These are phyloP conservation scores for Atherinosoma microstoma DNA, from an alignment of 2,797 vertebrate species.

Conservation along the genomic window DNA sequence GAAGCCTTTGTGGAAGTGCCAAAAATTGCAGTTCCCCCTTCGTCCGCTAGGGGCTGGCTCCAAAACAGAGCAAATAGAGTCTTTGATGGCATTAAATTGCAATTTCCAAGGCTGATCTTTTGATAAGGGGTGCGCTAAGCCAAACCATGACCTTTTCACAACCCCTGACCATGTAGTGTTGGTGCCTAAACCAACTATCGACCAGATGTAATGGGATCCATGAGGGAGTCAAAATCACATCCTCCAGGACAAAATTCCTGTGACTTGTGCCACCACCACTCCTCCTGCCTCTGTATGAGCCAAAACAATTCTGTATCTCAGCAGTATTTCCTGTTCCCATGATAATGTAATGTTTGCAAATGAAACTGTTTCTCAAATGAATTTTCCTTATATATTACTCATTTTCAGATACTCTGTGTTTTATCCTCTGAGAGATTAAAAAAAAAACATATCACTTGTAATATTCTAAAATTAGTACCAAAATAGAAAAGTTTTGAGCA, in stretches of 20 bases:
- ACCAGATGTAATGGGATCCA: neutral
- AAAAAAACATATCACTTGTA: too few relatives aligned
- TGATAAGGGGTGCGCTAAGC: neutral
- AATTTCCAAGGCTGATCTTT: neutral
- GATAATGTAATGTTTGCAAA: neutral
- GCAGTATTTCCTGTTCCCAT: conserved; percentile 72
- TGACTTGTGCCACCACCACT: neutral
- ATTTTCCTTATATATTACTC: too few relatives aligned
- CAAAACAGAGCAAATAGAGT: too few relatives aligned
- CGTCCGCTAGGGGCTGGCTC: too few relatives aligned
- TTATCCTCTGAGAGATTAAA: too few relatives aligned
- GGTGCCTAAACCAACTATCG: neutral
- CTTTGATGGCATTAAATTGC: neutral
- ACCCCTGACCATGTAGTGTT: neutral
- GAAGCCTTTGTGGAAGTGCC: too few relatives aligned
- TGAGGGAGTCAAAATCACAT: neutral
- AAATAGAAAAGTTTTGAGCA: neutral
- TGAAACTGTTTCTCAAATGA: neutral
- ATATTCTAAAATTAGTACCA: too few relatives aligned
- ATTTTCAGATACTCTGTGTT: too few relatives aligned
- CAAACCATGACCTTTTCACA: neutral
- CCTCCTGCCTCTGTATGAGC: neutral
- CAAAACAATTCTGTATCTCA: neutral
- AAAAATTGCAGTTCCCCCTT: too few relatives aligned
- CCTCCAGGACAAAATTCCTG: neutral